Evolutionary conservation across 92 coral and sea anemone genomes (phyloP).

Genomic region (Epizoanthus ramosus): DNA sequence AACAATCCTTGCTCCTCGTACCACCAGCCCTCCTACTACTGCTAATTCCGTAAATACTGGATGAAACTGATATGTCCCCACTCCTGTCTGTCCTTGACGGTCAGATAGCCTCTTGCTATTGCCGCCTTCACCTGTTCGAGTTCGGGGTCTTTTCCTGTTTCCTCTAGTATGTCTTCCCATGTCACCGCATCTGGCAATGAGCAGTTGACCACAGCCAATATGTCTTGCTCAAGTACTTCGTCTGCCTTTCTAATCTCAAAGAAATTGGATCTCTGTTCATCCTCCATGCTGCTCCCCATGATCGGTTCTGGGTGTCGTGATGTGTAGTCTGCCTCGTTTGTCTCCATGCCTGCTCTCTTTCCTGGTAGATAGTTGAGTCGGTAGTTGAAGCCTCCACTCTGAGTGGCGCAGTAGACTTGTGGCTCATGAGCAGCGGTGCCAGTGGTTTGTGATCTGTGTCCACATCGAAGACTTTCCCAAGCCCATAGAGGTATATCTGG

Average conservation of each 20-base stretch:
- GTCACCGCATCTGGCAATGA: conserved; percentile 45
- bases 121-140: conserved; percentile 46
- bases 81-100: conserved; percentile 13
- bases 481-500: no score
- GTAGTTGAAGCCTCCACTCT: conserved; percentile 43
- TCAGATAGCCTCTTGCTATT: conserved; percentile 43
- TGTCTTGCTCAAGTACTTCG: conserved; percentile 40
- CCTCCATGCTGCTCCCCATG: not conserved
- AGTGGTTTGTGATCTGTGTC: no score
- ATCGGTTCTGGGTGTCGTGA: conserved; percentile 49
- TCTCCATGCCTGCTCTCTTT: conserved; percentile 40
- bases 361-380: conserved; percentile 44
- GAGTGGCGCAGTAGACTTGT: no score
- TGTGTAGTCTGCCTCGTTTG: conserved; percentile 55
- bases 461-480: no score
- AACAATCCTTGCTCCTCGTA: conserved; percentile 39
- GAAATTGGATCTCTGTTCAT: not conserved
- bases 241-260: conserved; percentile 20
- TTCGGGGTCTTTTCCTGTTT: conserved; percentile 35
- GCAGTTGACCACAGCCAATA: conserved; percentile 39
- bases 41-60: conserved; percentile 53
- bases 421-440: no score
- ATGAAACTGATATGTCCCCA: conserved; percentile 41
- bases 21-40: conserved; percentile 50
- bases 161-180: conserved; percentile 49